These are phyloP conservation scores for Polypedilum vanderplanki DNA, from an alignment of 1,140 invertebrate species.

Conservation along the genomic window DNA sequence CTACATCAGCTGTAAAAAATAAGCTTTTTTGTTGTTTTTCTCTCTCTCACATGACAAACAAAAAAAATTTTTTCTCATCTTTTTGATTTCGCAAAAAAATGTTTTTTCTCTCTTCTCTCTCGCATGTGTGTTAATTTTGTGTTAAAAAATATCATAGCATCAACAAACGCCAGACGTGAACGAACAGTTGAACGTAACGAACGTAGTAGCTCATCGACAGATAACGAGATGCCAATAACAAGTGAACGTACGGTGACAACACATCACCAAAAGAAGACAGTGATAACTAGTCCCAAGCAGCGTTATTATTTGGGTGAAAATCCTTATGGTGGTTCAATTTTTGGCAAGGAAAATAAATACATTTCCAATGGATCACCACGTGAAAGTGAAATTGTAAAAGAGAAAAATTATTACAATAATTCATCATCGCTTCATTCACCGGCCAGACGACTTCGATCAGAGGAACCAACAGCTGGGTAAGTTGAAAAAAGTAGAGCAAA, in stretches of 20 bases:
- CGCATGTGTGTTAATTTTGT: slow-evolving; percentile 9
- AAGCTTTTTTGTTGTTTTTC: not conserved
- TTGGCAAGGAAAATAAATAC: slow-evolving; percentile 71
- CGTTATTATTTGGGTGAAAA: slow-evolving; percentile 76
- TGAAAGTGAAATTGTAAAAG: slow-evolving; percentile 32
- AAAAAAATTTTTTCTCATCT: not conserved
- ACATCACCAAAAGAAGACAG: slow-evolving; percentile 15
- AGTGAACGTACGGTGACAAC: slow-evolving; percentile 20
- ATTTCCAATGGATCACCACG: slow-evolving; percentile 46
- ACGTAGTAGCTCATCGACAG: slow-evolving; percentile 30
- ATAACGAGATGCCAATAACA: slow-evolving; percentile 30
- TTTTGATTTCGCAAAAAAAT: not conserved
- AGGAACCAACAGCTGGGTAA: slow-evolving; percentile 21
- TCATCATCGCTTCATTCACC: not conserved
- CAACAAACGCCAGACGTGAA: slow-evolving; percentile 35
- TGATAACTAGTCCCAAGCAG: slow-evolving; percentile 52
- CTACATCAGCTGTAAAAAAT: not conserved
- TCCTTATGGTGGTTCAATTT: slow-evolving; percentile 70
- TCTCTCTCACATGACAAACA: not conserved
- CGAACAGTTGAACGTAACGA: slow-evolving; percentile 29
- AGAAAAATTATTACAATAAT: slow-evolving; percentile 23
- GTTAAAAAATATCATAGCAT: slow-evolving; percentile 14
- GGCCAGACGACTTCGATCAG: not conserved
- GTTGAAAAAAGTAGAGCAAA: not conserved
- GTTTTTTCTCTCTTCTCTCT: slow-evolving; percentile 9